A percentile compares a stretch with the other conserved stretches of the same genome.
These are phyloP conservation scores for Hyles vespertilio DNA, from an alignment of 1,140 invertebrate genomes.

Conservation along the genomic window DNA sequence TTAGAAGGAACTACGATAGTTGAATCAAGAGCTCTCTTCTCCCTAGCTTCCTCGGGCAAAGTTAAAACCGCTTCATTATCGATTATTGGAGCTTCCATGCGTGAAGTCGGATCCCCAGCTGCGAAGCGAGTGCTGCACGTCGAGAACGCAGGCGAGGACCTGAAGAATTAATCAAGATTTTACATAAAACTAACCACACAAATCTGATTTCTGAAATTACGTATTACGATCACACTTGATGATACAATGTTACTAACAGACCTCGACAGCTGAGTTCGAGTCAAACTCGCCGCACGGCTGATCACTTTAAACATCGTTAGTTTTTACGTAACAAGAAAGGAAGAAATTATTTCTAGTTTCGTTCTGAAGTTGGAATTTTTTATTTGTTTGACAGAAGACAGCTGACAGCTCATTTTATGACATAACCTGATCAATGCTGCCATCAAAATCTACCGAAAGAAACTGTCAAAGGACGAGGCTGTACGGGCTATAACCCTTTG, in stretches of 20 bases:
- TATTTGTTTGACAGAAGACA: neutral
- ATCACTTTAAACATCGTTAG: conserved; percentile 50
- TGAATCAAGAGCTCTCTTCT: conserved; percentile 73
- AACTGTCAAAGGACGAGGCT: no score
- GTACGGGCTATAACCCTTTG: no score
- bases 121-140: conserved; percentile 29
- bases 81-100: conserved; percentile 69
- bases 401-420: no score
- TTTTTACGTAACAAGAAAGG: conserved; percentile 21
- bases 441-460: no score
- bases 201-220: no score
- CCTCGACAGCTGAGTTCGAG: conserved; percentile 44
- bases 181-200: no score
- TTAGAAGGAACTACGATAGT: conserved; percentile 76
- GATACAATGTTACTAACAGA: conserved; percentile 15
- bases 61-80: conserved; percentile 71
- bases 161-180: conserved; percentile 23
- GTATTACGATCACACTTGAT: no score
- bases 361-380: neutral
- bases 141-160: conserved; percentile 50
- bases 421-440: no score
- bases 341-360: conserved; percentile 7
- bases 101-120: conserved; percentile 32
- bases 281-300: conserved; percentile 28
- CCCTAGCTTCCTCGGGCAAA: conserved; percentile 73